Conservation (phyloP, 2,888 invertebrate species). For the Petrolisthes cinctipes region DNA sequence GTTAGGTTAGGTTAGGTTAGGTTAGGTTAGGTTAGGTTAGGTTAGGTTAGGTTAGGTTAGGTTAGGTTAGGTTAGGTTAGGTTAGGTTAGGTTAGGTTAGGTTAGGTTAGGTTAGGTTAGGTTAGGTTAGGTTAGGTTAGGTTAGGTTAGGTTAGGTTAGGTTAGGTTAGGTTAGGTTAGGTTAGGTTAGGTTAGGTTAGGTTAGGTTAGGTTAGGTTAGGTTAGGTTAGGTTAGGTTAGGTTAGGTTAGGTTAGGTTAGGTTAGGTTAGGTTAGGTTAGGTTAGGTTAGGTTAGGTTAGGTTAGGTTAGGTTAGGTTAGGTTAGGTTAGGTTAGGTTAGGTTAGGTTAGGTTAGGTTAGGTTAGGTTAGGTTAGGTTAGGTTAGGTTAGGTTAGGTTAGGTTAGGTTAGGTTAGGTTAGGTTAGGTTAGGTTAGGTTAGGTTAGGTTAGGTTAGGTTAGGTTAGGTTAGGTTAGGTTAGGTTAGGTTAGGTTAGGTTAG, state of each 20-base stretch:
- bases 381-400: constrained; percentile 7
- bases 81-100: constrained; percentile 7
- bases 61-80: constrained; percentile 7
- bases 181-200: constrained; percentile 7
- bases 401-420: constrained; percentile 7
- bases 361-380: constrained; percentile 7
- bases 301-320: constrained; percentile 7
- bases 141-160: constrained; percentile 7
- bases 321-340: constrained; percentile 7
- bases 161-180: constrained; percentile 7
- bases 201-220: constrained; percentile 7
- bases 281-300: constrained; percentile 7
- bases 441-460: constrained; percentile 7
- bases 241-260: constrained; percentile 7
- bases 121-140: constrained; percentile 7
- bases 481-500: constrained; percentile 7
- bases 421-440: constrained; percentile 7
- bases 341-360: constrained; percentile 7
- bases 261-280: constrained; percentile 7
- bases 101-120: constrained; percentile 7
- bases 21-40: constrained; percentile 7
- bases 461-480: constrained; percentile 7
- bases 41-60: constrained; percentile 7
- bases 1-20: constrained; percentile 7
- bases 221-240: constrained; percentile 7